Evolutionary conservation across 2,888 invertebrate species (phyloP).

Genomic region (Microdon myrmicae): DNA sequence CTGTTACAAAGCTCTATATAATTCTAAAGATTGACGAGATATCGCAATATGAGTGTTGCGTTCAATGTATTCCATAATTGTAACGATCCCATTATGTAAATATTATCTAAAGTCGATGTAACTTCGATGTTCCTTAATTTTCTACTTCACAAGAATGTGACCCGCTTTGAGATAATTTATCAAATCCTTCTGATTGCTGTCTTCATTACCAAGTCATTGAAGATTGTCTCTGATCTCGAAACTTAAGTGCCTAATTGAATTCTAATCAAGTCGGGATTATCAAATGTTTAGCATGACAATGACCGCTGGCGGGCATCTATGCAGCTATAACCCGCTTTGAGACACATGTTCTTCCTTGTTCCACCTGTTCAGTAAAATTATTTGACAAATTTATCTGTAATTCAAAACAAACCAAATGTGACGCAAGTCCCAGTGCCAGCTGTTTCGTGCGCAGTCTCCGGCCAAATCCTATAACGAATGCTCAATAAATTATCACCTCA

Average conservation of each 20-base stretch:
- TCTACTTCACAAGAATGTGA: background rate
- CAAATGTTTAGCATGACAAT: slow-evolving; percentile 1
- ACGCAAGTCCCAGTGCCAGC: slow-evolving; percentile 13
- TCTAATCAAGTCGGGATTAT: background rate
- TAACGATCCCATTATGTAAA: too few relatives aligned
- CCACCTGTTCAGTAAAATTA: slow-evolving; percentile 23
- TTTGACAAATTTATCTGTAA: slow-evolving; percentile 26
- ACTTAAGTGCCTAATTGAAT: slow-evolving; percentile 10
- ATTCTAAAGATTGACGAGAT: too few relatives aligned
- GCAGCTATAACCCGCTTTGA: slow-evolving; percentile 1
- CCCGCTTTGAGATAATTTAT: background rate
- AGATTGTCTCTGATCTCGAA: too few relatives aligned
- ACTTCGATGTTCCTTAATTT: too few relatives aligned
- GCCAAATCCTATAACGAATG: slow-evolving; percentile 31
- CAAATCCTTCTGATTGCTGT: too few relatives aligned
- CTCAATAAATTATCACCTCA: slow-evolving; percentile 47
- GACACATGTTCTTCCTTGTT: slow-evolving; percentile 6
- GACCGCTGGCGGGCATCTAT: background rate
- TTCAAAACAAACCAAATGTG: slow-evolving; percentile 15
- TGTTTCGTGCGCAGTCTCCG: slow-evolving; percentile 1
- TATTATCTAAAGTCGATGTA: too few relatives aligned
- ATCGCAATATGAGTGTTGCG: too few relatives aligned
- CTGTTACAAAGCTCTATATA: too few relatives aligned
- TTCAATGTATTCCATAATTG: too few relatives aligned
- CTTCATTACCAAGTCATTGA: too few relatives aligned